Evolutionary conservation across 2,888 invertebrate species (phyloP), one percentile per base, ranked within the genome.

Genomic region (Acronicta aceris): DNA sequence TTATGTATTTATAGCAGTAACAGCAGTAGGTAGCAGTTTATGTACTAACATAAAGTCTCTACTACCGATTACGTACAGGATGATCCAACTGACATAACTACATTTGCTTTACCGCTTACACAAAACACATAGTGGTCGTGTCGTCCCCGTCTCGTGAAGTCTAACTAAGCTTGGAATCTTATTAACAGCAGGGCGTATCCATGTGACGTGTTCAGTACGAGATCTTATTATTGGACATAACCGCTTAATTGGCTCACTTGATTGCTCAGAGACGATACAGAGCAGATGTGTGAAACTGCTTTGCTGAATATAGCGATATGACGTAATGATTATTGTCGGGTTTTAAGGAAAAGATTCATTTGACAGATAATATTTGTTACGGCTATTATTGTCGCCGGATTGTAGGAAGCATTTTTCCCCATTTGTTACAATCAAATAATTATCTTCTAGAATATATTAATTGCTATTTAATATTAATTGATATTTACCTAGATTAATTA

Each of bases 191-290:
- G 50, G 70, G 73, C 67, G 76, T 67, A 65, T 67, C 63, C 60
- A 45, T 61, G 58, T 75, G 74, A 71, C 65, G 65, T 66, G 70
- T 74, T 74, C 71, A 50, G 56, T 65, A 42, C 55, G 53, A 72
- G 76, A 69, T 75, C 78, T 75, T 72, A 78, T 78, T 76, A 76
- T 76, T 69, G 78, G 73, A 72, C 76, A 78, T 78, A 75, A 78
- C 72, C 78, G 62, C 76, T 72, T 69, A 66, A 75, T 75, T 70
- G 62, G 60, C 71, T 63, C 59, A 63, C 78, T 78, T 76, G 66
- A 78, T 76, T 78, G 73, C 70, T 67, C 51, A 40, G 41, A 46
- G 21, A 61, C 46, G 53, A 64, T 47, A 65, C 53, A 47, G 56
- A 49, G 59, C 76, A 71, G 57, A 54, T 77, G 78, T 61, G 50